These are phyloP conservation scores for Aphyosemion australe DNA, from an alignment of 2,113 vertebrate species.

Conservation along the genomic window DNA sequence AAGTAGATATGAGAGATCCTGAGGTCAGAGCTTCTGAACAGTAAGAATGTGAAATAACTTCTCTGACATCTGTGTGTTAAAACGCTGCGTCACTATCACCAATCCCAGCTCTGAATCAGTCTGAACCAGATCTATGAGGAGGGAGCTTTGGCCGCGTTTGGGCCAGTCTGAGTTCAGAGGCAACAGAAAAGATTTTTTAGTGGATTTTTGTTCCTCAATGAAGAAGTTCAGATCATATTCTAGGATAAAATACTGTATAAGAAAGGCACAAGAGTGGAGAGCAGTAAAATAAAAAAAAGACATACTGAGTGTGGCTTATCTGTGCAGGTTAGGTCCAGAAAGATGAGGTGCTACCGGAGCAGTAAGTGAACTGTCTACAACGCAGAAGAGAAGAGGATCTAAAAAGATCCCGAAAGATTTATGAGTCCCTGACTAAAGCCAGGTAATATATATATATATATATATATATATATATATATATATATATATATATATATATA, in stretches of 20 bases:
- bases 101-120: constrained; percentile 21
- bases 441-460: neutral
- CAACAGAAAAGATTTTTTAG: neutral
- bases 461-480: neutral
- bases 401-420: constrained; percentile 20
- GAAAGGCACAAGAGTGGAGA: no score
- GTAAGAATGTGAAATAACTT: constrained; percentile 41
- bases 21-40: constrained; percentile 30
- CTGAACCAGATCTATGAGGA: constrained; percentile 6
- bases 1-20: constrained; percentile 26
- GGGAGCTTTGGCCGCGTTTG: neutral
- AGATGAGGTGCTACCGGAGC: constrained; percentile 35
- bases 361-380: constrained; percentile 1
- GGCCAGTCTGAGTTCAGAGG: constrained; percentile 2
- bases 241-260: no score
- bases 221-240: no score
- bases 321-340: constrained; percentile 28
- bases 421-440: constrained; percentile 21
- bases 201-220: no score
- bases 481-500: neutral
- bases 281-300: constrained; percentile 1
- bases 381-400: constrained; percentile 1
- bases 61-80: constrained; percentile 52
- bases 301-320: neutral
- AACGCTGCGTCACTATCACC: constrained; percentile 40